Percentiles rank a stretch among this genome's conserved stretches.
Conservation (phyloP, 2,113 vertebrate species). For the Micromys minutus region DNA sequence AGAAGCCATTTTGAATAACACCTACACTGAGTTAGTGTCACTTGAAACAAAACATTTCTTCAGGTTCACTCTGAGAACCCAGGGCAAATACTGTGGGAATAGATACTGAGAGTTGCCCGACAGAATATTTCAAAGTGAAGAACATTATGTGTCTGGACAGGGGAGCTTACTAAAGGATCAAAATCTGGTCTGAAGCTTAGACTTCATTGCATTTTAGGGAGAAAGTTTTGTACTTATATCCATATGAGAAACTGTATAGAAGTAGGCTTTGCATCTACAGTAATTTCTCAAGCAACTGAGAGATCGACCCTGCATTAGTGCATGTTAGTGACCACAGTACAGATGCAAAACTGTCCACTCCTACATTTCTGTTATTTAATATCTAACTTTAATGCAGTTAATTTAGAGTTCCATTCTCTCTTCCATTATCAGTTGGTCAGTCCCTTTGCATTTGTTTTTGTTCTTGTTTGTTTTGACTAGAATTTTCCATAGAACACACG, state of each 20-base stretch:
- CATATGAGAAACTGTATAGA: neutral
- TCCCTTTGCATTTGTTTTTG: neutral
- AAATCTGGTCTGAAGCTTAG: neutral
- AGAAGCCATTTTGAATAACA: neutral
- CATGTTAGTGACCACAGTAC: neutral
- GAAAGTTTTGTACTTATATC: accelerated
- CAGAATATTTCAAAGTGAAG: neutral
- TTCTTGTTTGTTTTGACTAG: neutral
- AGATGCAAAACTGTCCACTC: neutral
- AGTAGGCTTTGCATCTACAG: too few species aligned
- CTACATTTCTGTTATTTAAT: neutral
- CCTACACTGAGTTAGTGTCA: too few species aligned
- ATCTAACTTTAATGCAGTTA: neutral
- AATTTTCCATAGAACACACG: neutral
- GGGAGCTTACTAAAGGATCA: neutral
- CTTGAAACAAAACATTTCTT: too few species aligned
- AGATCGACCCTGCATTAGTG: too few species aligned
- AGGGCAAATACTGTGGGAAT: neutral
- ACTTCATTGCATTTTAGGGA: neutral
- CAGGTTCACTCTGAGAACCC: neutral
- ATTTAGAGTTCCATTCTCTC: neutral
- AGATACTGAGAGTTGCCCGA: neutral
- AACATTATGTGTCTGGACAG: neutral
- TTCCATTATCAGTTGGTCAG: too few species aligned
- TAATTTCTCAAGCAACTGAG: accelerated